phyloP scores from a whole-genome alignment of 2,888 invertebrate genomes.

The Volucella inanis region DNA sequence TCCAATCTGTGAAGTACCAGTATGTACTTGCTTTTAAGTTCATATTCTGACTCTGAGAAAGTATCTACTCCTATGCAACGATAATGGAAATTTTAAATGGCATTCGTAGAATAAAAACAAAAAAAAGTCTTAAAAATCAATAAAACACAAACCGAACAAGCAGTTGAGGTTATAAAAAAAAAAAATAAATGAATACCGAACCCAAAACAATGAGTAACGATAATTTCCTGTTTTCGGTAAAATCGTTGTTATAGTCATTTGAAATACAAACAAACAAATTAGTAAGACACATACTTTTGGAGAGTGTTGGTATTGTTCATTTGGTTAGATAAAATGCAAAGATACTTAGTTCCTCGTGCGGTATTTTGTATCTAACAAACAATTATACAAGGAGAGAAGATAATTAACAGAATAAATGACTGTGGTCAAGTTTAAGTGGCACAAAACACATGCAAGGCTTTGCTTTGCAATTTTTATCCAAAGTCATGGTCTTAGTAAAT shows the following conservation, averaged over 20 bases:
- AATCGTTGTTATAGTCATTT: constrained; percentile 23
- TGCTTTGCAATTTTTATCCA: too few relatives aligned
- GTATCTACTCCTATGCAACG: constrained; percentile 4
- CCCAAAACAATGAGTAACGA: constrained; percentile 38
- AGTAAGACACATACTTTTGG: constrained; percentile 5
- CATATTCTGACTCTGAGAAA: constrained; percentile 22
- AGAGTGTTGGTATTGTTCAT: constrained; percentile 31
- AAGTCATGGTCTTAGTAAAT: too few relatives aligned
- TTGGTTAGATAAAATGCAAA: constrained; percentile 29
- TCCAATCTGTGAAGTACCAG: too few relatives aligned
- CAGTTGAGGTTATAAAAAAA: neutral
- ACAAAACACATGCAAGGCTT: too few relatives aligned
- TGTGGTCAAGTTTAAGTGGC: too few relatives aligned
- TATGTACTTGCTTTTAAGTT: neutral
- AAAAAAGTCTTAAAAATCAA: constrained; percentile 28
- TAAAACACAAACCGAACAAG: constrained; percentile 6
- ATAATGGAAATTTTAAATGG: constrained; percentile 47
- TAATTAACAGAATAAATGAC: too few relatives aligned
- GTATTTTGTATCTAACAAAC: too few relatives aligned
- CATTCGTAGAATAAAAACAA: neutral
- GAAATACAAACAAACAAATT: constrained; percentile 4
- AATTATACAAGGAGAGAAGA: too few relatives aligned
- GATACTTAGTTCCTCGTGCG: neutral
- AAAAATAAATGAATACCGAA: neutral
- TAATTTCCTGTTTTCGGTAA: constrained; percentile 41